phyloP scores from a whole-genome alignment of 2,113 vertebrate genomes.

The Eulacestoma nigropectus region DNA sequence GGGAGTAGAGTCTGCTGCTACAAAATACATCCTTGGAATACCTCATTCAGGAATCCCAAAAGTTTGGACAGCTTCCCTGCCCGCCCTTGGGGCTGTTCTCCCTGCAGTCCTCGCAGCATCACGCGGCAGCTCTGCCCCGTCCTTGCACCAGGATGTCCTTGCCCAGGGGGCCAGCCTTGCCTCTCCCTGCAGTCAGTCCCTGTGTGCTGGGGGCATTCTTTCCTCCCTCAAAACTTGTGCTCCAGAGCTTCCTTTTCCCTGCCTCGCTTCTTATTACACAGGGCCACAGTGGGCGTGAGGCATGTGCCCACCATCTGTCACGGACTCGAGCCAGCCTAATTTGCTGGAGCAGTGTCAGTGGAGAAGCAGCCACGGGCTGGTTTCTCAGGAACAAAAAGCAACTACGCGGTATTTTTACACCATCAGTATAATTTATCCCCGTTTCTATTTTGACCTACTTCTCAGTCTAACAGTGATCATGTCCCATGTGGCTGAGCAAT shows the following conservation, averaged over 20 bases:
- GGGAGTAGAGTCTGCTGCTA: background rate
- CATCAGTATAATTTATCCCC: background rate
- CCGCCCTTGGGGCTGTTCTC: background rate
- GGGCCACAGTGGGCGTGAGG: background rate
- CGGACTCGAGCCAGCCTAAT: background rate
- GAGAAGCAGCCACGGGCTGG: background rate
- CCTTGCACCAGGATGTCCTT: background rate
- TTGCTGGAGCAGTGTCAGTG: background rate
- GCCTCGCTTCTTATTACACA: background rate
- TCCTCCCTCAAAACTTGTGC: background rate
- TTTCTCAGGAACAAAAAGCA: slow-evolving; percentile 12
- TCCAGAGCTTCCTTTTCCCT: background rate
- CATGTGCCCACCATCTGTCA: slow-evolving; percentile 26
- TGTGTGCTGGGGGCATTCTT: background rate
- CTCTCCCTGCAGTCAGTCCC: background rate
- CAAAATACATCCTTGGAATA: background rate
- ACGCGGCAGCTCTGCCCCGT: fast-evolving
- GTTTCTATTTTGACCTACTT: slow-evolving; percentile 20
- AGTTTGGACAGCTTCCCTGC: background rate
- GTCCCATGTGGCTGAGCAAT: background rate
- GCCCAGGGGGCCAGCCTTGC: background rate
- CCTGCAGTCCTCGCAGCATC: background rate
- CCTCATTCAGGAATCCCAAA: background rate
- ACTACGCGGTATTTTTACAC: background rate
- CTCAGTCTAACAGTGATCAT: background rate